A percentile compares a stretch with the other conserved stretches of the same genome.
Evolutionary conservation across 2,797 vertebrate genomes (phyloP).

Genomic region (Scolopax bukidnonensis): DNA sequence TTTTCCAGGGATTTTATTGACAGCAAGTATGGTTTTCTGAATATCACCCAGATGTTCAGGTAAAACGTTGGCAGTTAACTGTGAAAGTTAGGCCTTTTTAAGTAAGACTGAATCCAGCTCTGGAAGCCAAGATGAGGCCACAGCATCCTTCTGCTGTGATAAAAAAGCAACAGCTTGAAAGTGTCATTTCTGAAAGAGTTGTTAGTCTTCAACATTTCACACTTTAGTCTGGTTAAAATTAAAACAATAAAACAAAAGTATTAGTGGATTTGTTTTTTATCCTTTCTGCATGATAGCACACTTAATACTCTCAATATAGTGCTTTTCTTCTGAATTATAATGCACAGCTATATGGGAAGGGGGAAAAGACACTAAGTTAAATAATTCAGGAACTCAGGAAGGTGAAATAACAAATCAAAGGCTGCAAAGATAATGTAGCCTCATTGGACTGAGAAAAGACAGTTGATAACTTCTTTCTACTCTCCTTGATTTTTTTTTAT

Average conservation of each 20-base stretch:
- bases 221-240: not conserved
- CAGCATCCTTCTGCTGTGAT: not conserved
- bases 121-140: not conserved
- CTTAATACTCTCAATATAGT: not conserved
- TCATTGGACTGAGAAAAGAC: not conserved
- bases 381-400: not conserved
- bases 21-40: not conserved
- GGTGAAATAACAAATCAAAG: not conserved
- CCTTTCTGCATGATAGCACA: not conserved
- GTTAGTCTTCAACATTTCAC: not conserved
- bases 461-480: not conserved
- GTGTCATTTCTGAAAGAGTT: not conserved
- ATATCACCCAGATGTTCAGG: not conserved
- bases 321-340: not conserved
- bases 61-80: not conserved
- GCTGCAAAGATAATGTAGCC: fast-evolving
- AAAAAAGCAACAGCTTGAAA: not conserved
- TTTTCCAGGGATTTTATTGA: not conserved
- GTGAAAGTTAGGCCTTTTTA: not conserved
- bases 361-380: not conserved
- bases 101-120: not conserved
- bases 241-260: not conserved
- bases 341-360: not conserved
- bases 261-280: not conserved
- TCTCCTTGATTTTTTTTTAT: not conserved